Conservation (phyloP, 2,888 invertebrate species). For the Tuberolachnus salignus region DNA sequence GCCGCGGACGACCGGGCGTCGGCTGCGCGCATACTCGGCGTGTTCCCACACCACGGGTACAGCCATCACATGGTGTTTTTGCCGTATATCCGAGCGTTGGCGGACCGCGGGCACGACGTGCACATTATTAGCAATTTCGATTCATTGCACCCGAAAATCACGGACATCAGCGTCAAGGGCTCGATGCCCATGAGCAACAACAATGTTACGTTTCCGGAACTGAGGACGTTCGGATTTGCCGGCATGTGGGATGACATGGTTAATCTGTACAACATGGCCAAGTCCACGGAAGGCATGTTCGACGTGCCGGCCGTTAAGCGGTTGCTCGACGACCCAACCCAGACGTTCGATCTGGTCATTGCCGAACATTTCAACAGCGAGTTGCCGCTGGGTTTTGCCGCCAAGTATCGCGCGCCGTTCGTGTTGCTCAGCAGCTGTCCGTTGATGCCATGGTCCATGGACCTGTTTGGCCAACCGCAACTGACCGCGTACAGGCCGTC, state of each 20-base stretch:
- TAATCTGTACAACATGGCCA: not conserved
- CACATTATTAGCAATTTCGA: conserved; percentile 21
- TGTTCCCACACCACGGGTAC: conserved; percentile 57
- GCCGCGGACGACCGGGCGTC: not conserved
- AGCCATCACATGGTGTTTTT: conserved; percentile 52
- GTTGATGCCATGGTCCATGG: conserved; percentile 58
- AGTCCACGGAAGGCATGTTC: conserved; percentile 1
- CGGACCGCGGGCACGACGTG: conserved; percentile 55
- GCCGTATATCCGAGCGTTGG: conserved; percentile 47
- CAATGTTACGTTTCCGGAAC: conserved; percentile 5
- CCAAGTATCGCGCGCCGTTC: conserved; percentile 58
- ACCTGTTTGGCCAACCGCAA: conserved; percentile 58
- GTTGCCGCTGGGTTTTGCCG: conserved; percentile 57
- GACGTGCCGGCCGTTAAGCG: conserved; percentile 14
- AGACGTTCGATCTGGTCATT: conserved; percentile 59
- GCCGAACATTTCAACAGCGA: conserved; percentile 59
- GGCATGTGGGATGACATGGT: not conserved
- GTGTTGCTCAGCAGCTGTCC: conserved; percentile 58
- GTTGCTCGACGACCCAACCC: conserved; percentile 14
- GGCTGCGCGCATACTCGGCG: conserved; percentile 53
- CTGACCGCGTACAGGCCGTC: conserved; percentile 58
- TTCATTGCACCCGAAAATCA: conserved; percentile 25
- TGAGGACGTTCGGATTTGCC: not conserved
- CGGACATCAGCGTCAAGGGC: conserved; percentile 32
- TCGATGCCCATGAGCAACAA: conserved; percentile 7